Evolutionary conservation across 2,113 vertebrate species (phyloP), one percentile per base, ranked within the genome.

Genomic region (Halcyon senegalensis): DNA sequence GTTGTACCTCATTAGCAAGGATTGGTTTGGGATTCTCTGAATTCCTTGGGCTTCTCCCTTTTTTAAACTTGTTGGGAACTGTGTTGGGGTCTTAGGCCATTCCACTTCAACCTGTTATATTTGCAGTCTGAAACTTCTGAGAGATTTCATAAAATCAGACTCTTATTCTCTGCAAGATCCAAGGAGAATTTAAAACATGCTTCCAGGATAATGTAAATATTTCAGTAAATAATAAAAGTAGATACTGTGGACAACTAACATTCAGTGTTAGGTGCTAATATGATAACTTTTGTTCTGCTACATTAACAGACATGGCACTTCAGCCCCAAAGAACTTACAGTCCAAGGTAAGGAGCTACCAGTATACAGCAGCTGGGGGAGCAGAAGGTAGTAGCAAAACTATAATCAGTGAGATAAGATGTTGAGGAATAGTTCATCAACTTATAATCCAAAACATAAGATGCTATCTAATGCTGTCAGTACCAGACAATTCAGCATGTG

Each of bases 391-490:
- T 23, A 62, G 16, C 0, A 3, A 91, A 94, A 85, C 80, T 88
- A 85, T 85, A 84, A 91, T 85, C 89, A 94, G 55, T 33, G 78
- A 75, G 51, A 93, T 94, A 94, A 96, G 10, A 2, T 77, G 58
- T 70, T 66, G 62, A 94, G 41, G 82, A 58, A 79, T 72, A 94
- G 62, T 66, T 85, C 87, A 93, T 87, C 89, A 91, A 33, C 24
- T 94, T 77, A 56, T 82, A 94, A 89, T 78, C 73, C 62, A 87
- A 85, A 83, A 63, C 72, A 62, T n/a, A 69, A 87, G 13, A 82
- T 79, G 50, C 58, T 87, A 60, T 55, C 74, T 85, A 89, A 87
- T 18, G 66, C 11, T 87, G 77, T 60, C 66, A 73, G 18, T 76
- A 44, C 18, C 27, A 84, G 31, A 44, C 30, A 94, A 50, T 88